Base-by-base conservation (phyloP, 2,797 vertebrate genomes). In the Bradypus variegatus region DNA sequence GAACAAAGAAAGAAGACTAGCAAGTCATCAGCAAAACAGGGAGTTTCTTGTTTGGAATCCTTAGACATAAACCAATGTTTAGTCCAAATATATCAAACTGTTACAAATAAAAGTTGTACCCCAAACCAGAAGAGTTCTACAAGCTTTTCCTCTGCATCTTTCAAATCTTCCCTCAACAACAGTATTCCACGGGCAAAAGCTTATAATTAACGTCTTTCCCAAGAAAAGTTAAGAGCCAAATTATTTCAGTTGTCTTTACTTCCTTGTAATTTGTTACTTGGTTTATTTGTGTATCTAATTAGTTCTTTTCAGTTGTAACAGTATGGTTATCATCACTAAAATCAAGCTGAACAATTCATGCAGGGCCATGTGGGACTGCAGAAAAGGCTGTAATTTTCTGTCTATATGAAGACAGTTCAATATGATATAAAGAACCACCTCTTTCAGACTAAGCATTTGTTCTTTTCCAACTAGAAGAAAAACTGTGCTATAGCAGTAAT, bases 191-290 rank as follows among this genome's bases (percentile, higher is more conserved):
- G 72, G 69, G 36, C 38, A 80, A 86, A 92, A 41, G 38, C 75
- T 93, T 76, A 4, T 62, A 93, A 94, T 90, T 82, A 92, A 85
- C 23, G 75, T 85, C 83, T 88, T 89, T 90, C 8, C 76, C 38
- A n/a, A 73, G 65, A 91, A 95, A 94, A 94, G 70, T 29, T 82
- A 78, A 92, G 27, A 53, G 41, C 55, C 93, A 92, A 94, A 85
- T 84, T 72, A 94, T 41, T 77, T 50, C 64, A 69, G 83, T 82
- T 92, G 88, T 79, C 69, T 91, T 93, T 65, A 89, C 45, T 93
- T 95, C 70, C 81, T 85, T 91, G 81, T 53, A 79, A 13, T 27
- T 94, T 90, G 60, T 31, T 86, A 19, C 58, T 86, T 50, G 90
- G n/a, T 58, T 82, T 91, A 92, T 65, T 38, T 77, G 78, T 76